Percentiles rank a stretch among this genome's conserved stretches.
Conservation (phyloP, 64 coral and sea anemone species). For the Cladopsammia gracilis region DNA sequence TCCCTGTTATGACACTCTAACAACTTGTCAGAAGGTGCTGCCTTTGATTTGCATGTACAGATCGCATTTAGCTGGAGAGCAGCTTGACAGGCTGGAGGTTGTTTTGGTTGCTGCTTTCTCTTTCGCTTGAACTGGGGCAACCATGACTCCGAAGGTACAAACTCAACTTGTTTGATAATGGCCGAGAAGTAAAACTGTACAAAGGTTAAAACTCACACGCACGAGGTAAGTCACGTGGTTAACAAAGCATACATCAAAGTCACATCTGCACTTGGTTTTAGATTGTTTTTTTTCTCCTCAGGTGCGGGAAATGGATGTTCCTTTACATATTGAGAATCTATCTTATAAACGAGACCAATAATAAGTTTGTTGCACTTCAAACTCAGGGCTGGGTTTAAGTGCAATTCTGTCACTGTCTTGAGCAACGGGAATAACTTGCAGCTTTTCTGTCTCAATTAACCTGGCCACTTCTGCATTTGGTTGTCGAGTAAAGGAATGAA, state of each 20-base stretch:
- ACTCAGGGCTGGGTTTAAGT: constrained; percentile 38
- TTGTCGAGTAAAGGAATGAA: constrained; percentile 53
- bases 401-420: constrained; percentile 43
- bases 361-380: constrained; percentile 33
- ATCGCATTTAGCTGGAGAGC: constrained; percentile 25
- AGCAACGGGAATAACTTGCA: background rate
- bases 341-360: constrained; percentile 43
- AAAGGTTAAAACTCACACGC: too few species aligned
- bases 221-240: too few species aligned
- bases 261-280: constrained; percentile 23
- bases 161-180: too few species aligned
- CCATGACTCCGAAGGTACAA: too few species aligned
- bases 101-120: too few species aligned
- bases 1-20: constrained; percentile 45
- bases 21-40: constrained; percentile 24
- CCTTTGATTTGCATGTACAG: constrained; percentile 41
- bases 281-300: constrained; percentile 50
- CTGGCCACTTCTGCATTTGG: constrained; percentile 25
- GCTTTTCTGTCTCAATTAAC: constrained; percentile 17
- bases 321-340: constrained; percentile 23
- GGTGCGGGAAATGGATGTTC: constrained; percentile 44
- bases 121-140: too few species aligned
- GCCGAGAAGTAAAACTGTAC: too few species aligned
- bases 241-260: too few species aligned
- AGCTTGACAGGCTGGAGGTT: too few species aligned